A percentile compares a stretch with the other conserved stretches of the same genome.
Evolutionary conservation across 30 jellyfish, hydroid and myxozoan genomes (phyloP).

Genomic region (Pelagia noctiluca): DNA sequence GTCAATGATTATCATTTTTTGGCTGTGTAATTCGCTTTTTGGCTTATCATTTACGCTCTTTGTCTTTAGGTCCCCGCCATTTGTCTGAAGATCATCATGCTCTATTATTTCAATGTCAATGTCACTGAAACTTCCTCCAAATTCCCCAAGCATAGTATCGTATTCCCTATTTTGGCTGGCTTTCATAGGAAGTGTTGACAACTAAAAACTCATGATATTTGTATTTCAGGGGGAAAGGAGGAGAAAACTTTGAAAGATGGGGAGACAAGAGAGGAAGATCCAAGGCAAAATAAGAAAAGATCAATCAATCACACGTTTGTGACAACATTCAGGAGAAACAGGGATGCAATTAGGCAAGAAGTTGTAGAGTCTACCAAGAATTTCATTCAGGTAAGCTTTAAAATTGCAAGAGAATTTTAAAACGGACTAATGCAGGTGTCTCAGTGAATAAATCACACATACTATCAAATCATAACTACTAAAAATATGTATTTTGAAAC

Average conservation of each 20-base stretch:
- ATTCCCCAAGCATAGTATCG: too few relatives aligned
- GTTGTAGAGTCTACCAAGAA: conserved; percentile 36
- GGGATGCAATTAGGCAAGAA: conserved; percentile 41
- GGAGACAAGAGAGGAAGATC: conserved; percentile 1
- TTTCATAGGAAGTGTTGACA: too few relatives aligned
- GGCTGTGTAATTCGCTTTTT: background rate
- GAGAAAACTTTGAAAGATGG: conserved; percentile 9
- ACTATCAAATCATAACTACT: background rate
- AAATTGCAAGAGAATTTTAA: conserved; percentile 10
- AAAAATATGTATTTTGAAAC: background rate
- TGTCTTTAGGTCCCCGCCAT: too few relatives aligned
- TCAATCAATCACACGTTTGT: conserved; percentile 27
- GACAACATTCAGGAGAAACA: conserved; percentile 41
- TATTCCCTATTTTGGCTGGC: too few relatives aligned
- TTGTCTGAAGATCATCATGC: too few relatives aligned
- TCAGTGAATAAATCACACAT: too few relatives aligned
- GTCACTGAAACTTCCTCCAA: too few relatives aligned
- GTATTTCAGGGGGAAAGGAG: conserved; percentile 29
- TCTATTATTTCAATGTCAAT: too few relatives aligned
- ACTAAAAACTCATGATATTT: too few relatives aligned
- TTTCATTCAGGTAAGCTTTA: conserved; percentile 44
- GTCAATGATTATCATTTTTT: too few relatives aligned
- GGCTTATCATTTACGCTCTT: background rate
- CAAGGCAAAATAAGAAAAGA: conserved; percentile 8
- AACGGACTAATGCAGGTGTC: background rate